These are phyloP conservation scores for Heterodera schachtii DNA, from an alignment of 1,140 invertebrate species.

Conservation along the genomic window DNA sequence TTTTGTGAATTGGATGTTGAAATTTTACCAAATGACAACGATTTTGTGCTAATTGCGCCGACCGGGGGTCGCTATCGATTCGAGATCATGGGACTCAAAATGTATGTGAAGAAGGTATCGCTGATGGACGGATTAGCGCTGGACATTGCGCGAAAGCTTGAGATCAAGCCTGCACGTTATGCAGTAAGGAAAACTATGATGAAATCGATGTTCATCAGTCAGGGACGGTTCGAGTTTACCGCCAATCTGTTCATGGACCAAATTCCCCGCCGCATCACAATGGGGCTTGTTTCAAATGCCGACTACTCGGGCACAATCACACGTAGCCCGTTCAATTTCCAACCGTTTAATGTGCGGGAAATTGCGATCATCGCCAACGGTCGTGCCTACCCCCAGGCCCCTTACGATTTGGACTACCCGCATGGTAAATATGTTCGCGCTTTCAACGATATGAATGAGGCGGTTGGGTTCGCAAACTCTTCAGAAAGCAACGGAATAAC, in stretches of 20 bases:
- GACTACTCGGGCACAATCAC: conserved; percentile 15
- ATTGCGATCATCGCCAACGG: too few species aligned
- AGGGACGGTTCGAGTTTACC: too few species aligned
- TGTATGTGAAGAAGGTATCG: not conserved
- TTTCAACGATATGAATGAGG: conserved; percentile 25
- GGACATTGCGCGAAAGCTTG: conserved; percentile 26
- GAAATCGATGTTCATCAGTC: conserved; percentile 18
- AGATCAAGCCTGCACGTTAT: conserved; percentile 30
- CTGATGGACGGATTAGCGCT: conserved; percentile 19
- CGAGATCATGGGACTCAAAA: not conserved
- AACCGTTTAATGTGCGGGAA: too few species aligned
- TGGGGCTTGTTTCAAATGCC: conserved; percentile 22
- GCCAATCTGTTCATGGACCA: too few species aligned
- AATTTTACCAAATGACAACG: conserved; percentile 8
- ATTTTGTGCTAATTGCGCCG: conserved; percentile 1
- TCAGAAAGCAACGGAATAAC: conserved; percentile 27
- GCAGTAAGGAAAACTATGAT: conserved; percentile 29
- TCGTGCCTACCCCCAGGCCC: not conserved
- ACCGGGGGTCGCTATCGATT: not conserved
- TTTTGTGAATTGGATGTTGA: not conserved
- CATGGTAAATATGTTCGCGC: conserved; percentile 30
- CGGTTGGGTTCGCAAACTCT: conserved; percentile 14
- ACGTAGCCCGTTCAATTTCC: conserved; percentile 3
- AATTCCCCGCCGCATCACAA: conserved; percentile 7
- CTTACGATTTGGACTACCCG: conserved; percentile 21